phyloP scores from a whole-genome alignment of 2,888 invertebrate species.

The Phlogophora meticulosa region DNA sequence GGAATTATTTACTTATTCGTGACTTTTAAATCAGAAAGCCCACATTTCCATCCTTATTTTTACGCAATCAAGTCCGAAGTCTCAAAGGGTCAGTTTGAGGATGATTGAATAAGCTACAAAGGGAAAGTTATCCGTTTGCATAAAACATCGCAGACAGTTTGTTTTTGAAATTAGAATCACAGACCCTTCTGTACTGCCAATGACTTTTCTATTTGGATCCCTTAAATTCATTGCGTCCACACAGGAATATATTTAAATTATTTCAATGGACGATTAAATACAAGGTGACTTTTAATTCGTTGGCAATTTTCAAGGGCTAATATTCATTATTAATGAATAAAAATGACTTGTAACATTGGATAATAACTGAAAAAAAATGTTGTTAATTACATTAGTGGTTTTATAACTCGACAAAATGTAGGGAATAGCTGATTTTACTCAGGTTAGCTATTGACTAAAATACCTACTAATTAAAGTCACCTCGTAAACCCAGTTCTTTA shows the following conservation, averaged over 20 bases:
- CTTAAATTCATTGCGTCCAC: background rate
- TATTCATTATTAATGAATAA: no score
- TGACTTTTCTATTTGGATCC: constrained; percentile 11
- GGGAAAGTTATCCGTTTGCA: constrained; percentile 49
- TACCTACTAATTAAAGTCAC: no score
- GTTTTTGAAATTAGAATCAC: constrained; percentile 50
- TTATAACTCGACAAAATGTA: no score
- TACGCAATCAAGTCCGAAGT: constrained; percentile 45
- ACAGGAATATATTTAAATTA: background rate
- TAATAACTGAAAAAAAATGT: no score
- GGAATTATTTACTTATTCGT: background rate
- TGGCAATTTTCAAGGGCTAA: no score
- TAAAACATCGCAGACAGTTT: constrained; percentile 44
- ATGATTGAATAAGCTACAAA: constrained; percentile 53
- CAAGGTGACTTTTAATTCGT: no score
- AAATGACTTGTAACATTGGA: no score
- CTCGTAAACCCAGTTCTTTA: no score
- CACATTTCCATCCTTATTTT: constrained; percentile 26
- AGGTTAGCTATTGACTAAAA: no score
- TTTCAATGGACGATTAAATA: no score
- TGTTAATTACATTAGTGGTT: no score
- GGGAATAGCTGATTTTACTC: no score
- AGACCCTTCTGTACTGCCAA: constrained; percentile 17
- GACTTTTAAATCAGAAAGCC: constrained; percentile 19
- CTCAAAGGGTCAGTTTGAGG: constrained; percentile 37